These are phyloP conservation scores for Pristionchus maxplancki DNA, from an alignment of 2,888 invertebrate species.

Conservation along the genomic window DNA sequence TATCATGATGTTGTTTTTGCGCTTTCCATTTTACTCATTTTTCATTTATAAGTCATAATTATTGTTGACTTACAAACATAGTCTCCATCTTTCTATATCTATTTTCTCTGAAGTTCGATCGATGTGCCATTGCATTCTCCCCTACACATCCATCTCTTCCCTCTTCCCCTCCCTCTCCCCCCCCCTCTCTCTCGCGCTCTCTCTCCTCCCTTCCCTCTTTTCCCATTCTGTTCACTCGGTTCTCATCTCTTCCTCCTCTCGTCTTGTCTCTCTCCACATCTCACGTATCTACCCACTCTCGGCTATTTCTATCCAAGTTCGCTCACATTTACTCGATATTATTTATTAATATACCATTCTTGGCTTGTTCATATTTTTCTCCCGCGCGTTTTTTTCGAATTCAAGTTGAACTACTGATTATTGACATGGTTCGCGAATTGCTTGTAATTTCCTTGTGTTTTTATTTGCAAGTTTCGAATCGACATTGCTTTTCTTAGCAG, in stretches of 20 bases:
- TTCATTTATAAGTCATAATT: neutral
- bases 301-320: neutral
- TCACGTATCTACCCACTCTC: neutral
- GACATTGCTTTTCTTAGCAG: neutral
- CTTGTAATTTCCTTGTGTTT: neutral
- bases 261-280: neutral
- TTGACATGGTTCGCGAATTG: too few relatives aligned
- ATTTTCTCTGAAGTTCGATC: slow-evolving; percentile 37
- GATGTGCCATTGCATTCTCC: slow-evolving; percentile 11
- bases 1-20: neutral
- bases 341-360: neutral
- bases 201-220: neutral
- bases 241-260: slow-evolving; percentile 2
- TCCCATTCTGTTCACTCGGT: neutral
- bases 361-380: neutral
- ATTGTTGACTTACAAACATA: neutral
- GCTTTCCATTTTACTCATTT: neutral
- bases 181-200: neutral
- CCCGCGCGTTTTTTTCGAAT: neutral
- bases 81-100: neutral
- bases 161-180: neutral
- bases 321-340: neutral
- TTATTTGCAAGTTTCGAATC: neutral
- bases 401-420: too few relatives aligned
- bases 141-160: neutral